phyloP scores from a whole-genome alignment of 2,113 vertebrate genomes.

The Tychaedon coryphoeus region DNA sequence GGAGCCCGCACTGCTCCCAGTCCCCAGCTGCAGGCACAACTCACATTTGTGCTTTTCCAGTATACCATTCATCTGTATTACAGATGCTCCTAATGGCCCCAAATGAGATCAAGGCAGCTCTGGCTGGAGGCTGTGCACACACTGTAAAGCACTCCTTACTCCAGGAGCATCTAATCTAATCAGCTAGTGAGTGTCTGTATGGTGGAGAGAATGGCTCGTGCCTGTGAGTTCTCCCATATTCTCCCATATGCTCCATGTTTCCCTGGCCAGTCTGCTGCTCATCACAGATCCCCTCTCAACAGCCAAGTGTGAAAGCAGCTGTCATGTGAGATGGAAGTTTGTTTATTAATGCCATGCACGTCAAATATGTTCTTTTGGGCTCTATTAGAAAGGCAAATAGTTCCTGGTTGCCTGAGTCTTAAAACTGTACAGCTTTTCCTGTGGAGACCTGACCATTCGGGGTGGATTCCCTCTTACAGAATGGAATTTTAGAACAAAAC shows the following conservation, averaged over 20 bases:
- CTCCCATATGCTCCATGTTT: background rate
- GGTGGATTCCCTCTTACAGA: background rate
- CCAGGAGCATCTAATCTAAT: background rate
- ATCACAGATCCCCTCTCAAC: background rate
- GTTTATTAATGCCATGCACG: background rate
- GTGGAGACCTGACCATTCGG: background rate
- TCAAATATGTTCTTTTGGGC: background rate
- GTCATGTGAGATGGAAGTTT: background rate
- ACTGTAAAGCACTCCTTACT: background rate
- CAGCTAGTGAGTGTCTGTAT: background rate
- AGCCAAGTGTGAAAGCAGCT: background rate
- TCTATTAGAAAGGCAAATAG: background rate
- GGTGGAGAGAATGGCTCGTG: background rate
- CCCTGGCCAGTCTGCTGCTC: background rate
- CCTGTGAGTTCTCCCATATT: background rate
- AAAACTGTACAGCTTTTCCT: background rate
- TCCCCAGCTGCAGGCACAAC: background rate
- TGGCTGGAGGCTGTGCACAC: background rate
- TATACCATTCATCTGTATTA: background rate
- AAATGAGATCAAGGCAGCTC: background rate
- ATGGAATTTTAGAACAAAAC: background rate
- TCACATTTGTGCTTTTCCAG: background rate
- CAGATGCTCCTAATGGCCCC: background rate
- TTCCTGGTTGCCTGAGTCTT: background rate
- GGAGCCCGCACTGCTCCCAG: background rate